Base-by-base conservation (phyloP, 1,140 invertebrate genomes). In the honey bee (Apis mellifera) region DNA sequence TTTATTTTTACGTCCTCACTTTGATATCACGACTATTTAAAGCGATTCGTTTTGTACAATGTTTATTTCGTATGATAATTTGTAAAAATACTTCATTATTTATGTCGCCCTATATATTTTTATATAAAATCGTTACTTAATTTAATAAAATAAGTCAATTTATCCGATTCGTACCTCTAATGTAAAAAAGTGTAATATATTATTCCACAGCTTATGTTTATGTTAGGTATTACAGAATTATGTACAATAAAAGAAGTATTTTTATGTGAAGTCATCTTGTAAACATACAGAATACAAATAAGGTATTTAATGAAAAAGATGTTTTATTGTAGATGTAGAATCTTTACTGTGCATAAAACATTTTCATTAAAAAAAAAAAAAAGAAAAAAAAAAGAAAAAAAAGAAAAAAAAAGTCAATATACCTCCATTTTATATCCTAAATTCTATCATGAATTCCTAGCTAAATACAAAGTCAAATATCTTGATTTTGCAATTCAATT, bases 51-150 rank as follows among this genome's bases (percentile, higher is more conserved):
- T 91, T 93, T 92, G 91, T 92, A 93, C 91, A 92, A 91, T 92
- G 85, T 86, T 82, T 87, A 85, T 89, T 90, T 87, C 89, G 54
- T 84, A 90, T 83, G 87, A 89, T 91, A 90, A 92, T 80, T 92
- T 93, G 92, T 93, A 93, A 93, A 75, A 93, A 93, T 91, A 91
- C 89, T 91, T 86, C 90, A 92, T 92, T 94, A 94, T 94, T 94
- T 94, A 94, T 94, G 88, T 92, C 89, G 81, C 82, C 83, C 78
- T 93, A 91, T 93, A 92, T 69, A 89, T 91, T 90, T 92, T 91
- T 92, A 92, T 92, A 92, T 84, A 83, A 90, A 85, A 86, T 89
- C 84, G 89, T 89, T 90, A 92, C 92, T 93, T 92, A 92, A 93
- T 92, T 93, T 93, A 93, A 93, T 89, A 84, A 87, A 90, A 88